Percentiles rank a stretch among this genome's conserved stretches.
Evolutionary conservation across 2,888 invertebrate species (phyloP).

Genomic region (Brachynemurus nebulosus): DNA sequence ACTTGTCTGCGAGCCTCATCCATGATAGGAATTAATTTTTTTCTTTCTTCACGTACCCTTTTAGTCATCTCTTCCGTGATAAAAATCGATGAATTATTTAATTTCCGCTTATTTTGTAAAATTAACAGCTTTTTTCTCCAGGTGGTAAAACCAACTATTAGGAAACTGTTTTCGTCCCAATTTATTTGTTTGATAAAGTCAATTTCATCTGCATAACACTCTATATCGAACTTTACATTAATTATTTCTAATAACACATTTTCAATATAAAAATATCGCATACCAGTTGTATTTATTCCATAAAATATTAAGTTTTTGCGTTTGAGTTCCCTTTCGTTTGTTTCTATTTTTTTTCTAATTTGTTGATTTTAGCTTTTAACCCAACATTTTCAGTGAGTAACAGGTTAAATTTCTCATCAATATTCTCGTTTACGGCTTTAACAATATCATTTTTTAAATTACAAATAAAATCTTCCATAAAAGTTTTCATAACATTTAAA

Average conservation of each 20-base stretch:
- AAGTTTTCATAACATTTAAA: no score
- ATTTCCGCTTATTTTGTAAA: neutral
- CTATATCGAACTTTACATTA: neutral
- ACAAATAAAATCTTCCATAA: no score
- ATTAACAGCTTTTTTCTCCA: neutral
- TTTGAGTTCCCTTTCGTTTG: no score
- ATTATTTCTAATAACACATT: neutral
- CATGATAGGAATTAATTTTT: neutral
- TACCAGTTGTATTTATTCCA: no score
- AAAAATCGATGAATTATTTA: neutral
- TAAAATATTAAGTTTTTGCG: no score
- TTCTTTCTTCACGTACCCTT: neutral
- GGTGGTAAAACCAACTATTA: neutral
- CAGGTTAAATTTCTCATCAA: no score
- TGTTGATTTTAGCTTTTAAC: no score
- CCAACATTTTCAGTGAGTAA: no score
- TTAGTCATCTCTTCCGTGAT: neutral
- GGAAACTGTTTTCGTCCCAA: neutral
- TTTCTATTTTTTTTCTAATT: no score
- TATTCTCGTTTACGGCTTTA: no score
- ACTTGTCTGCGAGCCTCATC: neutral
- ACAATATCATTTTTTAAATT: no score
- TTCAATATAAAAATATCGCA: no score
- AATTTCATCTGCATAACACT: neutral
- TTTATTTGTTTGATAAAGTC: neutral